Conservation (phyloP, 2,797 vertebrate genomes). For the Distichodus sexfasciatus region DNA sequence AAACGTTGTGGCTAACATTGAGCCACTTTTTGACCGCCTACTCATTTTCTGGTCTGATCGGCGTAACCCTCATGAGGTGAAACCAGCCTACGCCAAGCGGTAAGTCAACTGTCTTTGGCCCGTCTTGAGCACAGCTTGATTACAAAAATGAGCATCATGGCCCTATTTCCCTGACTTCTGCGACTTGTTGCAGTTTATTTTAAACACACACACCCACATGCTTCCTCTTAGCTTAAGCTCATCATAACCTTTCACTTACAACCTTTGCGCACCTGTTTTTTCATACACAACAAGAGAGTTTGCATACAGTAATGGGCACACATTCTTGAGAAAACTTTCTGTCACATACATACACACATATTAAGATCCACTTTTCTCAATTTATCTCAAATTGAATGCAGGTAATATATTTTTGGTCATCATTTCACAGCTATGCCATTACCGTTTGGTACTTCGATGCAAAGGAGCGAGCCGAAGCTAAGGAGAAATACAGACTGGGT, state of each 20-base stretch:
- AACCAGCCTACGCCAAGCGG: constrained; percentile 86
- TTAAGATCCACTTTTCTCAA: too few relatives aligned
- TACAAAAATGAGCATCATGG: too few relatives aligned
- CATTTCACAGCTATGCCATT: constrained; percentile 78
- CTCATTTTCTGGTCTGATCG: constrained; percentile 93
- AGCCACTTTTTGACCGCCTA: constrained; percentile 82
- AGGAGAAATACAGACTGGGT: constrained; percentile 87
- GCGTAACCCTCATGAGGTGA: constrained; percentile 91
- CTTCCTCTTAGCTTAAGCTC: not conserved
- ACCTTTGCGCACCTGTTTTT: not conserved
- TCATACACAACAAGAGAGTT: not conserved
- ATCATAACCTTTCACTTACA: constrained; percentile 8
- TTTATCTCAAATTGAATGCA: not conserved
- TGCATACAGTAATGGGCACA: too few relatives aligned
- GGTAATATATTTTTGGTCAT: too few relatives aligned
- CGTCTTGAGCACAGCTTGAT: not conserved
- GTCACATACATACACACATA: constrained; percentile 7
- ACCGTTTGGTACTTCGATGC: constrained; percentile 96
- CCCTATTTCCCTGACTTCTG: not conserved
- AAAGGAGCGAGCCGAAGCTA: constrained; percentile 87
- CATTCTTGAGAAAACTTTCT: too few relatives aligned
- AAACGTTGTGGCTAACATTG: constrained; percentile 85
- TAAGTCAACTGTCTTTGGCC: constrained; percentile 61
- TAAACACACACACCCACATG: not conserved
- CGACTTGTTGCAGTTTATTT: not conserved